Evolutionary conservation across 2,113 vertebrate species (phyloP), one percentile per base, ranked within the genome.

Genomic region (Hepsetus odoe): DNA sequence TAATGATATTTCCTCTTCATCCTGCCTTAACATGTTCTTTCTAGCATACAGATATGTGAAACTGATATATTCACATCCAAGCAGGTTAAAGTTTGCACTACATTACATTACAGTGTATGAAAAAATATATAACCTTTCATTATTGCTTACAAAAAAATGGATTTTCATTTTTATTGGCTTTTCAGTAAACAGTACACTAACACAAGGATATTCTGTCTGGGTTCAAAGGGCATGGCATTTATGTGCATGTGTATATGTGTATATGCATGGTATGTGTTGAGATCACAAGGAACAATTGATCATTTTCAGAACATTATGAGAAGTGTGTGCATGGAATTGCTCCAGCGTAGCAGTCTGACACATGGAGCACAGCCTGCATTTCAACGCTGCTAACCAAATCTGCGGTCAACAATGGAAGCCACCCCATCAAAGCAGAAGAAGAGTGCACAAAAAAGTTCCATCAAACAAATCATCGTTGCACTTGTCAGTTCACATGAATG

Each of bases 401-500:
- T 68, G 70, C 35, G n/a, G 1, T 74, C 64, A 61, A 46, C 46
- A 44, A 73, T 53, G 22, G 4, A 28, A 40, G 55, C 22, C n/a
- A 13, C 5, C 1, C 64, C 56, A 53, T 69, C 64, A 74, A 70
- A 75, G 68, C 61, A 58, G 72, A 65, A 32, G 61, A 32, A 35
- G 66, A 79, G 53, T 38, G 3, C 10, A 51, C 71, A 66, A 71
- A 68, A 44, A 75, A 58, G n/a, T 44, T 65, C 38, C 13, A 33
- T 64, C 72, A 79, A 79, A 83, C 76, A 66, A 75, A 83, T 79
- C 76, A 79, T 74, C 56, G 51, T 83, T 79, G 67, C 68, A 38
- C 76, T 79, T 75, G 81, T 83, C 76, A 66, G 66, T 83, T 83
- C 64, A 58, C 53, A 83, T 79, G 66, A 83, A 79, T 58, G 76